Percentiles rank a stretch among this genome's conserved stretches.
These are phyloP conservation scores for Gymnopithys bicolor DNA, from an alignment of 2,797 vertebrate species.

Conservation along the genomic window DNA sequence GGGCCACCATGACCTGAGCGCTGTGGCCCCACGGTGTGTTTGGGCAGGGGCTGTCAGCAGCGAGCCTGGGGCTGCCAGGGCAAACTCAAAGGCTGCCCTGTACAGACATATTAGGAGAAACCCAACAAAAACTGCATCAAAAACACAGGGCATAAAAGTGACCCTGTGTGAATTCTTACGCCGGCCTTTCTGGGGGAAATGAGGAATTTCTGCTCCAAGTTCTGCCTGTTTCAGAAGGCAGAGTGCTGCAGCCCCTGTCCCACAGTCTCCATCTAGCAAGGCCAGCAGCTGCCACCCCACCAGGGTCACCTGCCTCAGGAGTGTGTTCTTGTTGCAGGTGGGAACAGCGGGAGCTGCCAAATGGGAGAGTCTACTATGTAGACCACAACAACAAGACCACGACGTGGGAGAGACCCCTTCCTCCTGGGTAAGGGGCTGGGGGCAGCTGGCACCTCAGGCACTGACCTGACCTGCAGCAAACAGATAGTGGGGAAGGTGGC, in stretches of 20 bases:
- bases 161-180: background rate
- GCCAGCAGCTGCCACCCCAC: background rate
- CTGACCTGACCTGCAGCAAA: background rate
- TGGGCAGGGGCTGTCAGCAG: background rate
- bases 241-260: background rate
- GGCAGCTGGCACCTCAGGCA: background rate
- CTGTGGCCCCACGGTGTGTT: rapidly evolving
- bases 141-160: background rate
- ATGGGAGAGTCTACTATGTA: conserved; percentile 95
- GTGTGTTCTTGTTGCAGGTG: conserved; percentile 79
- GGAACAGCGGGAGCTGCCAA: conserved; percentile 94
- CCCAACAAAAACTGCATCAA: background rate
- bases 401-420: conserved; percentile 97
- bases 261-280: background rate
- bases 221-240: background rate
- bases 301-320: background rate
- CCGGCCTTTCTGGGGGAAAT: background rate
- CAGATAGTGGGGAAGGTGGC: too few relatives aligned
- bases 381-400: conserved; percentile 99
- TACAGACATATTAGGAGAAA: background rate
- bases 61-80: background rate
- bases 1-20: background rate
- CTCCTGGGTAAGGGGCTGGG: conserved; percentile 85
- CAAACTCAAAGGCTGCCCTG: background rate
- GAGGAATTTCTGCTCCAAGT: background rate